A percentile compares a stretch with the other conserved stretches of the same genome.
Conservation (phyloP, 2,888 invertebrate species). For the Isoperla grammatica region DNA sequence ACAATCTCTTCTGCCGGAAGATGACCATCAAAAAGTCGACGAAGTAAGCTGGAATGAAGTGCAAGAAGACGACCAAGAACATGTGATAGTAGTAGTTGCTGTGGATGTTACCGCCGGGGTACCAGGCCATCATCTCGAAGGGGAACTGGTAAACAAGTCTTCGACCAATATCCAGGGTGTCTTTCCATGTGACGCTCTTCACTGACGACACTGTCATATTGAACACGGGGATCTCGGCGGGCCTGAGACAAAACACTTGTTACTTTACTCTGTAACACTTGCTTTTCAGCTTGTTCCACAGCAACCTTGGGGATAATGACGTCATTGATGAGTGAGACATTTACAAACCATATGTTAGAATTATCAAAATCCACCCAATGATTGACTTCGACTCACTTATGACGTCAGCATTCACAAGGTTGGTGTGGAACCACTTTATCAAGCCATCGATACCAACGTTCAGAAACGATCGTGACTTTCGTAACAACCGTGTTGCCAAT, state of each 20-base stretch:
- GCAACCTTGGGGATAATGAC: no score
- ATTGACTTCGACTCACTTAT: no score
- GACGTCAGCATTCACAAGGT: no score
- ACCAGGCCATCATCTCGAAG: constrained; percentile 71
- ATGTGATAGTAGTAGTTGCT: constrained; percentile 59
- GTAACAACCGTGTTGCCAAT: no score
- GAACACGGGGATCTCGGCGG: constrained; percentile 52
- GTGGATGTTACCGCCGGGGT: constrained; percentile 69
- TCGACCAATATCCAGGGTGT: constrained; percentile 62
- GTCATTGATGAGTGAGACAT: no score
- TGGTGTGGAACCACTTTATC: no score
- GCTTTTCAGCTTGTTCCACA: no score
- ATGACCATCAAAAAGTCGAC: constrained; percentile 63
- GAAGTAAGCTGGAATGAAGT: constrained; percentile 70
- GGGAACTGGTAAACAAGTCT: constrained; percentile 62
- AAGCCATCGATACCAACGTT: no score
- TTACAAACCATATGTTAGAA: no score
- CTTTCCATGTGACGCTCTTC: constrained; percentile 80
- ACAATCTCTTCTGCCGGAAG: constrained; percentile 72
- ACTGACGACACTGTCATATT: constrained; percentile 73
- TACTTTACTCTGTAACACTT: no score
- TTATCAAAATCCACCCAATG: no score
- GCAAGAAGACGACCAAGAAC: constrained; percentile 63
- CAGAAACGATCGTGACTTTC: no score
- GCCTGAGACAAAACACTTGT: neutral